Conservation (phyloP, 2,888 invertebrate species). For the Perdita meconis region DNA sequence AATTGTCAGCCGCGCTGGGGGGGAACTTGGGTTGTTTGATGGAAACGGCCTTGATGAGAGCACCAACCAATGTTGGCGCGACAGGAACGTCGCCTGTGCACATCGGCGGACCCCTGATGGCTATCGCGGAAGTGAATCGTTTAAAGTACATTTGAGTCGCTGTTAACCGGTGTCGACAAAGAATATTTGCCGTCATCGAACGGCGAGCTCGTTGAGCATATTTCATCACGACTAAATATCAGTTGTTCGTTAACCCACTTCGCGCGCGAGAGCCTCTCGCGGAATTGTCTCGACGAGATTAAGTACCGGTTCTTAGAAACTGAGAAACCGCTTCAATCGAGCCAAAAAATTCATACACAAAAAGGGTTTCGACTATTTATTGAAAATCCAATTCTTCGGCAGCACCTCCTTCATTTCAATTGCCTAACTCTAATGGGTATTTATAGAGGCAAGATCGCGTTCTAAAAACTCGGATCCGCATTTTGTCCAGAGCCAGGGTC, state of each 20-base stretch:
- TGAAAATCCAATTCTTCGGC: neutral
- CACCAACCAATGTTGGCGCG: conserved; percentile 54
- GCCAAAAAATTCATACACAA: too few relatives aligned
- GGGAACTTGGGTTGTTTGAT: conserved; percentile 57
- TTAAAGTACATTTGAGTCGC: conserved; percentile 64
- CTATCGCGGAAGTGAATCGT: conserved; percentile 73
- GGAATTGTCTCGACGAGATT: neutral
- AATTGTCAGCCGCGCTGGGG: conserved; percentile 9
- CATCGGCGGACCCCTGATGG: conserved; percentile 52
- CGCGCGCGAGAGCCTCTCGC: neutral
- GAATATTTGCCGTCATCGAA: conserved; percentile 32
- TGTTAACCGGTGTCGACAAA: conserved; percentile 43
- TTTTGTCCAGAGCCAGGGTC: neutral
- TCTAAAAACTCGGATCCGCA: neutral
- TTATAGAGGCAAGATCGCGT: neutral
- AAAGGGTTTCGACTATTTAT: too few relatives aligned
- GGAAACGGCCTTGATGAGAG: conserved; percentile 64
- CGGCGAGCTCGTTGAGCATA: neutral
- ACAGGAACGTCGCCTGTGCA: conserved; percentile 27
- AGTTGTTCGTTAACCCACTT: neutral
- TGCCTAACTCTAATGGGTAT: neutral
- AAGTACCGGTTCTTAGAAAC: too few relatives aligned
- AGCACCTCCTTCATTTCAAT: neutral
- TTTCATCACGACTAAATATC: neutral
- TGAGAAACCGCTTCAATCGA: too few relatives aligned